These are phyloP conservation scores for Endotricha flammealis DNA, from an alignment of 2,888 invertebrate species.

Conservation along the genomic window DNA sequence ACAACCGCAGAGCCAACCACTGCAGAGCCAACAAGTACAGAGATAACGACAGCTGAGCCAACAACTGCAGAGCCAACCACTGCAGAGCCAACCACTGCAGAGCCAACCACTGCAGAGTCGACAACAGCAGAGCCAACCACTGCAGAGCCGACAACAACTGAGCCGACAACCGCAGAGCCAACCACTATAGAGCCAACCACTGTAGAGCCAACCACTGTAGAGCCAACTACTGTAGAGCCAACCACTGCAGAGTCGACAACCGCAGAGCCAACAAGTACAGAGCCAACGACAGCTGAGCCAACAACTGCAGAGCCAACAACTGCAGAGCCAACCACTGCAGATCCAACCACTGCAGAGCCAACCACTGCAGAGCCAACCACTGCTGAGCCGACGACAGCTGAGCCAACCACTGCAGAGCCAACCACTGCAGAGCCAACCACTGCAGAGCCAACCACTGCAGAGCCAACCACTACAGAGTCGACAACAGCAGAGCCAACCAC, in stretches of 20 bases:
- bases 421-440: not conserved
- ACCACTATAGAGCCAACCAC: not conserved
- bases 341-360: not conserved
- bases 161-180: conserved; percentile 1
- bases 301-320: conserved; percentile 6
- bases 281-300: not conserved
- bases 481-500: not conserved
- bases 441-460: conserved; percentile 5
- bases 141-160: not conserved
- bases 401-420: not conserved
- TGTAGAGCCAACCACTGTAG: not conserved
- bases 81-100: conserved; percentile 1
- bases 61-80: conserved; percentile 1
- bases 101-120: conserved; percentile 2
- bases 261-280: conserved; percentile 5
- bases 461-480: not conserved
- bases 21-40: conserved; percentile 2
- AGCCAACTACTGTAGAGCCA: not conserved
- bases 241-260: not conserved
- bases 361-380: conserved; percentile 5
- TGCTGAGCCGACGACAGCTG: conserved; percentile 3
- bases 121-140: not conserved
- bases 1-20: conserved; percentile 1
- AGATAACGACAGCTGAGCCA: conserved; percentile 4
- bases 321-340: too few species aligned